phyloP scores from a whole-genome alignment of 1,140 invertebrate species.

The Drosophila tani region DNA sequence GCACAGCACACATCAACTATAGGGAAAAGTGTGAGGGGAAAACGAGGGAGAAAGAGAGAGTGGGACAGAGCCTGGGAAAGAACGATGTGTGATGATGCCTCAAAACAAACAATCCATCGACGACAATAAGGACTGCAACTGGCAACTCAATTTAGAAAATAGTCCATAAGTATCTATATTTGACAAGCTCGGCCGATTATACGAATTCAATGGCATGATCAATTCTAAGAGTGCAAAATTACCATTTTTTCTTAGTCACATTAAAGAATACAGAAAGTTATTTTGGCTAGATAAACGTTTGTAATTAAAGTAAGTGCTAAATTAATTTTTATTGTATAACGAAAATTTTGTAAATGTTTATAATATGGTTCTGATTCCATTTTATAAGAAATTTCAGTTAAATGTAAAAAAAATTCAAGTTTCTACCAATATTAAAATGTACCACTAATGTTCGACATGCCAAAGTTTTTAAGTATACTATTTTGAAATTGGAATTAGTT shows the following conservation, averaged over 20 bases:
- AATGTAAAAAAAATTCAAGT: not conserved
- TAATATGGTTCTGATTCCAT: not conserved
- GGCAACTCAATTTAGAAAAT: slow-evolving; percentile 16
- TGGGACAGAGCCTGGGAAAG: slow-evolving; percentile 17
- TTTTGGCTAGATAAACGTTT: not conserved
- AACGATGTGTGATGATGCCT: slow-evolving; percentile 39
- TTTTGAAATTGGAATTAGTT: not conserved
- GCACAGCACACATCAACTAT: slow-evolving; percentile 31
- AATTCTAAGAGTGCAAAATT: not conserved
- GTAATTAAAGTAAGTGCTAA: slow-evolving; percentile 1
- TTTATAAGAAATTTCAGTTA: slow-evolving; percentile 4
- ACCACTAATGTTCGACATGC: not conserved
- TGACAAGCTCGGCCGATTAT: slow-evolving; percentile 7
- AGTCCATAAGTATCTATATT: not conserved
- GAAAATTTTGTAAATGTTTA: not conserved
- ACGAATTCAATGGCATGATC: slow-evolving; percentile 3
- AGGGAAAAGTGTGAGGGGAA: slow-evolving; percentile 9
- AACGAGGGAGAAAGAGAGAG: slow-evolving; percentile 9
- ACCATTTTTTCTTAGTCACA: not conserved
- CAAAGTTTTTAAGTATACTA: slow-evolving; percentile 1
- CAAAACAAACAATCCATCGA: slow-evolving; percentile 14
- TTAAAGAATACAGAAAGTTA: not conserved
- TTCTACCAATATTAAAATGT: not conserved
- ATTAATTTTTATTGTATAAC: not conserved
- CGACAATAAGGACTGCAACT: slow-evolving; percentile 44